Evolutionary conservation across 2,888 invertebrate species (phyloP).

Genomic region (Cenopis cana): DNA sequence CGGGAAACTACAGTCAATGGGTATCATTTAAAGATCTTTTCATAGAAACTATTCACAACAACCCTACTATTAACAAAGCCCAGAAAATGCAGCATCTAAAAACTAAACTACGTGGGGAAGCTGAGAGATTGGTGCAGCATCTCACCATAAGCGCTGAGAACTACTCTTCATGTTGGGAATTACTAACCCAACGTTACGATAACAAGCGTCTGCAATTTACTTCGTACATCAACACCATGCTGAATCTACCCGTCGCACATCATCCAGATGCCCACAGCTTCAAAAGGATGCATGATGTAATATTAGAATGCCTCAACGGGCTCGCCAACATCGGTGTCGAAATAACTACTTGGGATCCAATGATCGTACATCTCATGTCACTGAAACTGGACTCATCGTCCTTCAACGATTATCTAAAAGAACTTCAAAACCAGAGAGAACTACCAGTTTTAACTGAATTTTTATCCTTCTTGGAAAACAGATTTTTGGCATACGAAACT

Average conservation of each 20-base stretch:
- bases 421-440: slow-evolving; percentile 38
- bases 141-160: neutral
- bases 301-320: too few relatives aligned
- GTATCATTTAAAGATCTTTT: too few relatives aligned
- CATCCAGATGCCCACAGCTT: too few relatives aligned
- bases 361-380: too few relatives aligned
- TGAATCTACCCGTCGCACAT: too few relatives aligned
- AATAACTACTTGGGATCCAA: too few relatives aligned
- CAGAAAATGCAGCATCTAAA: neutral
- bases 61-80: neutral
- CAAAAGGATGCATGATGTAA: too few relatives aligned
- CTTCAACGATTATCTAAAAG: slow-evolving; percentile 40
- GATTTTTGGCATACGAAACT: slow-evolving; percentile 43
- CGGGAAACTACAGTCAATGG: too few relatives aligned
- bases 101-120: neutral
- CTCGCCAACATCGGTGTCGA: too few relatives aligned
- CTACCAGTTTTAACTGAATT: slow-evolving; percentile 40
- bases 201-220: too few relatives aligned
- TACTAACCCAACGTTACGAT: neutral
- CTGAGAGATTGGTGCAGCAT: neutral
- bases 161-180: neutral
- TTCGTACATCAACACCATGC: too few relatives aligned
- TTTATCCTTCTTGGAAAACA: slow-evolving; percentile 40
- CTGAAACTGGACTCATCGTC: slow-evolving; percentile 42
- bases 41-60: neutral